These are phyloP conservation scores for Fringilla coelebs DNA, from an alignment of 2,797 vertebrate genomes.

Conservation along the genomic window DNA sequence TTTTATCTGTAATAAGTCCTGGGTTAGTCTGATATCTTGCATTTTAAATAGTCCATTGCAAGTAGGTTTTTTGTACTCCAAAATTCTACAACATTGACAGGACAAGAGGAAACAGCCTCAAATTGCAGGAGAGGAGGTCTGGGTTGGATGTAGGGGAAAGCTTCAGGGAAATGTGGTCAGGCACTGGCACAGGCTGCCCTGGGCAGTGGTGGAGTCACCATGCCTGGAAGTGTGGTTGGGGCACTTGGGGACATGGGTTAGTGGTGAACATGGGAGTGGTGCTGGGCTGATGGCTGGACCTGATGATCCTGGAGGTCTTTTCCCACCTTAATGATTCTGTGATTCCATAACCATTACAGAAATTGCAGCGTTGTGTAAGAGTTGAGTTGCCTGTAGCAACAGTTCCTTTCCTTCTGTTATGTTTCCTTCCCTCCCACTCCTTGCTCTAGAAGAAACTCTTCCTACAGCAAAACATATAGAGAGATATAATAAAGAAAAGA, in stretches of 20 bases:
- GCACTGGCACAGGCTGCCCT: not conserved
- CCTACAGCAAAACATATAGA: not conserved
- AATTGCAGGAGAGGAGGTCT: not conserved
- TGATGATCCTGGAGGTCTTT: not conserved
- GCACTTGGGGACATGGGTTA: not conserved
- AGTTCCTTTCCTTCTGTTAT: not conserved
- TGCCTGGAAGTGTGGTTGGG: not conserved
- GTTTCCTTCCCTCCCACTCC: not conserved
- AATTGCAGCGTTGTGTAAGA: constrained; percentile 59
- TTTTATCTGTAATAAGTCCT: not conserved
- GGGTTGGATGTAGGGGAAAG: not conserved
- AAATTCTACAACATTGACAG: not conserved
- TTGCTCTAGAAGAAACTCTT: not conserved
- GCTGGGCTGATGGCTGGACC: not conserved
- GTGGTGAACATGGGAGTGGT: not conserved
- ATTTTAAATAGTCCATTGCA: constrained; percentile 19
- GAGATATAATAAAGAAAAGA: not conserved
- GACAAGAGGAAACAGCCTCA: accelerated
- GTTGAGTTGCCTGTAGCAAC: constrained; percentile 60
- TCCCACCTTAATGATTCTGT: not conserved
- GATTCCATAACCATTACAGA: not conserved
- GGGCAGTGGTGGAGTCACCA: not conserved
- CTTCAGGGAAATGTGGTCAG: not conserved
- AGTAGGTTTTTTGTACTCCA: constrained; percentile 12
- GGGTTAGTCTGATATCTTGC: constrained; percentile 9